Conservation (phyloP, 2,797 vertebrate species). For the Gallinago stenura region DNA sequence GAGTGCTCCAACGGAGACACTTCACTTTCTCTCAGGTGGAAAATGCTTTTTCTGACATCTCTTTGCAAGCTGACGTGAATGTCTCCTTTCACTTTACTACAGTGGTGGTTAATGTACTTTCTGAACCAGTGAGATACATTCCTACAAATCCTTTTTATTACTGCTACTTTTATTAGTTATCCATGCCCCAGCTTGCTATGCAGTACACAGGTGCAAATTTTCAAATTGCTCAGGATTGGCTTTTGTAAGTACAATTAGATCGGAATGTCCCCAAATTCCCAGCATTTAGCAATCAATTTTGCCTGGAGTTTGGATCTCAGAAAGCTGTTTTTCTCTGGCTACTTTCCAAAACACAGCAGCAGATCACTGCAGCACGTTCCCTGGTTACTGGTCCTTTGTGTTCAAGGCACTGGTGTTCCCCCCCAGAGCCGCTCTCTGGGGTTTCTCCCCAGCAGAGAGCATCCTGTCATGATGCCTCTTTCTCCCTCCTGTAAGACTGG, state of each 20-base stretch:
- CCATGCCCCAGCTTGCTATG: not conserved
- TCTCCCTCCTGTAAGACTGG: not conserved
- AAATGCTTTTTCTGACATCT: not conserved
- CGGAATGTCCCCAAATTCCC: not conserved
- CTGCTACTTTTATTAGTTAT: not conserved
- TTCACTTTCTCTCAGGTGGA: not conserved
- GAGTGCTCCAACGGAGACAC: fast-evolving
- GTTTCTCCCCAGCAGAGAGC: not conserved
- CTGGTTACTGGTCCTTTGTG: not conserved
- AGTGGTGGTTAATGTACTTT: not conserved
- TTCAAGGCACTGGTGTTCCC: not conserved
- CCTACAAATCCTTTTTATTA: not conserved
- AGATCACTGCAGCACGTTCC: not conserved
- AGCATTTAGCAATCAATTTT: not conserved
- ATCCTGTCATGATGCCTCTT: not conserved
- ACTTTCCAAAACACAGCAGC: not conserved
- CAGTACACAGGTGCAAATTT: not conserved
- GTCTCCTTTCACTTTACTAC: not conserved
- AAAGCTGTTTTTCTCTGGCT: not conserved
- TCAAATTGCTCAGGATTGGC: not conserved
- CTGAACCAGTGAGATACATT: not conserved
- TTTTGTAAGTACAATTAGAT: not conserved
- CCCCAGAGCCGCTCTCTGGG: fast-evolving
- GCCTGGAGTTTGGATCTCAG: not conserved
- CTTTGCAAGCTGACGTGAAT: not conserved